Conservation (phyloP, 2,797 vertebrate species). For the Xenentodon cancila region DNA sequence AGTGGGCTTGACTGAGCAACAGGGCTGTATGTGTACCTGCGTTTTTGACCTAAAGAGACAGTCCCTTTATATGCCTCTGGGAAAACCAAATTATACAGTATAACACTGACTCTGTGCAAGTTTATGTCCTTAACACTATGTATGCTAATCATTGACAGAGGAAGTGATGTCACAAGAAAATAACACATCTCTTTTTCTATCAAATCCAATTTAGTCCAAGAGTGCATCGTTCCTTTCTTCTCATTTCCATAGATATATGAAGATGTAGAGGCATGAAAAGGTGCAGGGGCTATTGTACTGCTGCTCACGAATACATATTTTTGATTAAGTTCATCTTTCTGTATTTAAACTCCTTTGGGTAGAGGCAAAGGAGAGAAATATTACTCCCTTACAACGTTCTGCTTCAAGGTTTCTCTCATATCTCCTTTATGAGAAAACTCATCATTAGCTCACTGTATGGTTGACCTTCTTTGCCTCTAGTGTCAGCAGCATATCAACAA, state of each 20-base stretch:
- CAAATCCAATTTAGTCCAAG: constrained; percentile 60
- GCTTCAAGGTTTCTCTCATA: constrained; percentile 20
- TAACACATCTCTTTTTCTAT: constrained; percentile 54
- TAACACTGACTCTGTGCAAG: constrained; percentile 1
- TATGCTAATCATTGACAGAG: constrained; percentile 32
- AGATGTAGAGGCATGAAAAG: constrained; percentile 49
- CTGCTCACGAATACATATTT: constrained; percentile 68
- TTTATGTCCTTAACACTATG: constrained; percentile 16
- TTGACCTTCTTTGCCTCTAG: constrained; percentile 1
- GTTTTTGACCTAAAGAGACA: constrained; percentile 6
- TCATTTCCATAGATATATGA: constrained; percentile 43
- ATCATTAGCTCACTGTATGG: constrained; percentile 35
- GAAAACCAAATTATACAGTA: constrained; percentile 18
- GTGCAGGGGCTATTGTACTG: constrained; percentile 57
- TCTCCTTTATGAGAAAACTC: constrained; percentile 41
- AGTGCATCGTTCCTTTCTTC: constrained; percentile 45
- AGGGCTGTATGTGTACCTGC: not conserved
- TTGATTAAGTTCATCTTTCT: constrained; percentile 62
- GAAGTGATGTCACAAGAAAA: constrained; percentile 40
- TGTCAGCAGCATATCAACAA: not conserved
- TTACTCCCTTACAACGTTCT: constrained; percentile 21
- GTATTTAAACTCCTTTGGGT: constrained; percentile 53
- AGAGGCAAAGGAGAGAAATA: constrained; percentile 17
- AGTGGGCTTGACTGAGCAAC: constrained; percentile 27
- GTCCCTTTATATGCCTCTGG: constrained; percentile 11